A percentile compares a stretch with the other conserved stretches of the same genome.
phyloP scores from a whole-genome alignment of 2,888 invertebrate genomes.

The Schrankia costaestrigalis region DNA sequence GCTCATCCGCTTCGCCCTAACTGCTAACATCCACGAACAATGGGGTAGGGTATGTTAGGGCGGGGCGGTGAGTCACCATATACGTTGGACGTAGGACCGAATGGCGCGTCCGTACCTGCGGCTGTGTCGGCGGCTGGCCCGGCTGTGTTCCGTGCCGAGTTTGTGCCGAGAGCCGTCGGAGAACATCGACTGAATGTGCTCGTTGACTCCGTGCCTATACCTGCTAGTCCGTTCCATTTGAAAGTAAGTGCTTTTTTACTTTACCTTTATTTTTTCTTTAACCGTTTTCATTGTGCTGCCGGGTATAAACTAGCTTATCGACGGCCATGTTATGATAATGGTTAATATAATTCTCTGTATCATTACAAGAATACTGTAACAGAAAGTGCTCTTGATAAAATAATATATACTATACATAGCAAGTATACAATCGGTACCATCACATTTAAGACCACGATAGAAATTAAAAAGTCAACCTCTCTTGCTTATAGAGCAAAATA shows the following conservation, averaged over 20 bases:
- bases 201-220: slow-evolving; percentile 89
- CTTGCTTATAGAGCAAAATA: too few species aligned
- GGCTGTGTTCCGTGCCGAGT: slow-evolving; percentile 93
- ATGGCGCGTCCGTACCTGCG: slow-evolving; percentile 93
- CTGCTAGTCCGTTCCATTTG: slow-evolving; percentile 95
- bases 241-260: slow-evolving; percentile 83
- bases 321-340: too few species aligned
- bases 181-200: slow-evolving; percentile 94
- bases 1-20: slow-evolving; percentile 80
- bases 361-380: too few species aligned
- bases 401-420: too few species aligned
- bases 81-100: slow-evolving; percentile 86
- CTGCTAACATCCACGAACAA: slow-evolving; percentile 58
- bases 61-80: slow-evolving; percentile 66
- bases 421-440: too few species aligned
- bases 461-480: too few species aligned
- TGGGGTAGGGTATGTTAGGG: slow-evolving; percentile 50
- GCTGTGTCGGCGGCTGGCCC: slow-evolving; percentile 92
- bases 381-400: too few species aligned
- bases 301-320: too few species aligned
- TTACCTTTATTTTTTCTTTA: too few species aligned
- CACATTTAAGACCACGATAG: too few species aligned
- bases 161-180: slow-evolving; percentile 94
- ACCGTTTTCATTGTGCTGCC: background rate
- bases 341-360: too few species aligned